Percentiles rank a stretch among this genome's conserved stretches.
Evolutionary conservation across 2,888 invertebrate species (phyloP).

Genomic region (Octonoba sinensis): DNA sequence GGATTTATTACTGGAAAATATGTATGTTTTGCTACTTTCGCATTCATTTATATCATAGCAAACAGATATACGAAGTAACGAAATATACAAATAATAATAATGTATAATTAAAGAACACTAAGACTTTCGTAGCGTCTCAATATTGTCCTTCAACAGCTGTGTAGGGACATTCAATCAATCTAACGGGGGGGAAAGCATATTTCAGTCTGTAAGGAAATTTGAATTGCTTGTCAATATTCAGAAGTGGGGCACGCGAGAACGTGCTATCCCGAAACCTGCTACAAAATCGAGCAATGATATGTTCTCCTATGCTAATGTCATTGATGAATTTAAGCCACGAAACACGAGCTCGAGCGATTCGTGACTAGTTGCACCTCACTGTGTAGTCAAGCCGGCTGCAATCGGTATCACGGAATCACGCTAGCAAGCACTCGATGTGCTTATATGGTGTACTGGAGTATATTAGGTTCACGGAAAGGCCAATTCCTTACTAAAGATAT

Average conservation of each 20-base stretch:
- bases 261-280: constrained; percentile 12
- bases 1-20: too few relatives aligned
- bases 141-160: too few relatives aligned
- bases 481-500: constrained; percentile 33
- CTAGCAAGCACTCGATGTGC: constrained; percentile 10
- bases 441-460: background rate
- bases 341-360: constrained; percentile 34
- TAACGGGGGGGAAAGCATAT: background rate
- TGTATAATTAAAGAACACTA: too few relatives aligned
- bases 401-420: constrained; percentile 53
- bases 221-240: constrained; percentile 53
- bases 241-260: constrained; percentile 17
- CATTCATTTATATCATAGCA: too few relatives aligned
- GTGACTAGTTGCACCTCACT: constrained; percentile 51
- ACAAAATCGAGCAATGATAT: constrained; percentile 32
- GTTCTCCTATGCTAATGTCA: constrained; percentile 57
- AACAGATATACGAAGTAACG: too few relatives aligned
- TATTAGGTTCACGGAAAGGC: constrained; percentile 52
- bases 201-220: background rate
- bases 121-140: too few relatives aligned
- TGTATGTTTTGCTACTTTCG: too few relatives aligned
- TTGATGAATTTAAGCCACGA: constrained; percentile 54
- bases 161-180: too few relatives aligned
- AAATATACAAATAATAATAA: too few relatives aligned
- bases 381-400: constrained; percentile 48